Conservation (phyloP, 2,113 vertebrate genomes). For the Gymnorhina tibicen region DNA sequence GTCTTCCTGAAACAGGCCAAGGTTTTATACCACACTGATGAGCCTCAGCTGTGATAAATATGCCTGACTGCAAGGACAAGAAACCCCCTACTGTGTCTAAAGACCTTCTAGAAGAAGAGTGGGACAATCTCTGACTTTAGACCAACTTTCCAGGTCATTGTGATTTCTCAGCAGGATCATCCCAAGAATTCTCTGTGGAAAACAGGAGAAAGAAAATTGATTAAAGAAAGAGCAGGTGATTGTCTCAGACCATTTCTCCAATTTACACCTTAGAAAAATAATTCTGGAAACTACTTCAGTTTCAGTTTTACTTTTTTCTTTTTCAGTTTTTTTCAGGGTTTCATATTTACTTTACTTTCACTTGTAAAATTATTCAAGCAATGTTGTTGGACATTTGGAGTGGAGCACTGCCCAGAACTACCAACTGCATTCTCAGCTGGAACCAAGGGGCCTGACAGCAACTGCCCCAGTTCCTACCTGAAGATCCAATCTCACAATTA, state of each 20-base stretch:
- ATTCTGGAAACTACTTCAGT: background rate
- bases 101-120: background rate
- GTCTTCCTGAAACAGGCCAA: background rate
- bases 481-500: background rate
- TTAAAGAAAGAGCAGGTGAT: background rate
- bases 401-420: background rate
- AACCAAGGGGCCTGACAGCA: background rate
- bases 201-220: background rate
- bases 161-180: background rate
- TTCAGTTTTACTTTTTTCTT: background rate
- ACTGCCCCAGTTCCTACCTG: background rate
- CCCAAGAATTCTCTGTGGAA: background rate
- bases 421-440: background rate
- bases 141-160: background rate
- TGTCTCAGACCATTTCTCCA: background rate
- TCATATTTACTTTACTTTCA: background rate
- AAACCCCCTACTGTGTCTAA: background rate
- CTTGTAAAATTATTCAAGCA: background rate
- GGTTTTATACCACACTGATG: background rate
- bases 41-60: background rate
- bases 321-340: background rate
- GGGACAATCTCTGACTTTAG: background rate
- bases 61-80: background rate
- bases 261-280: background rate
- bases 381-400: background rate